Percentiles rank a stretch among this genome's conserved stretches.
These are phyloP conservation scores for Protula sp. DNA, from an alignment of 2,888 invertebrate species.

Conservation along the genomic window DNA sequence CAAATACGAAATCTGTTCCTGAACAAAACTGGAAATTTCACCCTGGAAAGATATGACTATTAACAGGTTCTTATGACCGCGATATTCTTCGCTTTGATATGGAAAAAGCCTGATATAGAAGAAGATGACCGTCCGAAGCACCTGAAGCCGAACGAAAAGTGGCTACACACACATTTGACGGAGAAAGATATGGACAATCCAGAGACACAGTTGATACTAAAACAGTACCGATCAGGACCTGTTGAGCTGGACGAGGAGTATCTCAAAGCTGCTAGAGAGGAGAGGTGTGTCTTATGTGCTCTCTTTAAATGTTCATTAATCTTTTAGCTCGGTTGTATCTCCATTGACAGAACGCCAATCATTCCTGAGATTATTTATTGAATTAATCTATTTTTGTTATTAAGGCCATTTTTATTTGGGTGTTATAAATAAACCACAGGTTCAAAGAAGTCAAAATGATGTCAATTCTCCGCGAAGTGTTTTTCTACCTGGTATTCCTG, in stretches of 20 bases:
- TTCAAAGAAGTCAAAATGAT: conserved; percentile 30
- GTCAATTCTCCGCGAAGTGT: conserved; percentile 28
- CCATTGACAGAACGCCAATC: too few relatives aligned
- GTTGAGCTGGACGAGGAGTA: conserved; percentile 25
- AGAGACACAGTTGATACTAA: conserved; percentile 15
- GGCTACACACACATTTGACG: conserved; percentile 25
- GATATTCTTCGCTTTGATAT: conserved; percentile 28
- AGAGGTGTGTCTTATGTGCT: too few relatives aligned
- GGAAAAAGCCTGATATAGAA: conserved; percentile 28
- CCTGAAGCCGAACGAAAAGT: conserved; percentile 26
- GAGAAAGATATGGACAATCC: conserved; percentile 24
- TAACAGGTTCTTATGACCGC: conserved; percentile 28
- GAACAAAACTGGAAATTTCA: too few relatives aligned
- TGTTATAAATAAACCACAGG: too few relatives aligned
- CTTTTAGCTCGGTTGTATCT: too few relatives aligned
- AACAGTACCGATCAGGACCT: conserved; percentile 15
- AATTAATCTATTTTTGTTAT: too few relatives aligned
- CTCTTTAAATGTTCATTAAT: too few relatives aligned
- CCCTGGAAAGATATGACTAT: too few relatives aligned
- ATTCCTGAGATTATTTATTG: too few relatives aligned
- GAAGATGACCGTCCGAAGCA: conserved; percentile 16
- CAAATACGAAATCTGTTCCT: too few relatives aligned
- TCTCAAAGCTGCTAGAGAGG: conserved; percentile 15
- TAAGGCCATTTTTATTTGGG: too few relatives aligned
- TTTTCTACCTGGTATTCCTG: conserved; percentile 30